These are phyloP conservation scores for Diorhabda elongata DNA, from an alignment of 1,140 invertebrate species.

Conservation along the genomic window DNA sequence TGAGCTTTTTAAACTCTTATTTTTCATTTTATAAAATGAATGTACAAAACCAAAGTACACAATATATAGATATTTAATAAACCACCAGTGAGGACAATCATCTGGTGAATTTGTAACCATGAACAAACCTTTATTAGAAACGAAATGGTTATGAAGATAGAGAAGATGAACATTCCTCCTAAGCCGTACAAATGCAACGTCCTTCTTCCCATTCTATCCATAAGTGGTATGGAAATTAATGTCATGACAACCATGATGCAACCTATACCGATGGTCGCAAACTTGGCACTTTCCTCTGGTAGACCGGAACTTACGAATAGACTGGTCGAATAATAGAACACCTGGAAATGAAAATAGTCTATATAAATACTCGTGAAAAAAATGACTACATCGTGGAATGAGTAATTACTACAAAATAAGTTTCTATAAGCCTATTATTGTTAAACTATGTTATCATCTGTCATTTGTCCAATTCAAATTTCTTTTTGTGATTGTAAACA, in stretches of 20 bases:
- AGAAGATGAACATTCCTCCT: slow-evolving; percentile 96
- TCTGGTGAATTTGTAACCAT: slow-evolving; percentile 1
- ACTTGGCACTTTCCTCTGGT: slow-evolving; percentile 78
- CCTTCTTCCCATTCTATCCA: slow-evolving; percentile 89
- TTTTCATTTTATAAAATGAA: no score
- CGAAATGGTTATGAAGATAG: slow-evolving; percentile 91
- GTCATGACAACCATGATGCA: slow-evolving; percentile 97
- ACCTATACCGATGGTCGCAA: slow-evolving; percentile 95
- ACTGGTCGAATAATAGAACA: slow-evolving; percentile 94
- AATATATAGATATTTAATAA: no score
- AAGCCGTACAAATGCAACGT: slow-evolving; percentile 93
- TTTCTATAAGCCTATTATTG: no score
- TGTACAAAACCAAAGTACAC: no score
- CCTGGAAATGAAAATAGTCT: slow-evolving; percentile 54
- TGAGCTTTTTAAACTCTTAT: no score
- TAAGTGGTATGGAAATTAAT: slow-evolving; percentile 90
- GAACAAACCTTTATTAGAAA: slow-evolving; percentile 48
- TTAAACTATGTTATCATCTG: no score
- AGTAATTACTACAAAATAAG: no score
- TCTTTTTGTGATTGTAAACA: no score
- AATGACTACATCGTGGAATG: no score
- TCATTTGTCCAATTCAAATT: no score
- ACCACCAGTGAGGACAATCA: background rate
- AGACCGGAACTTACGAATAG: slow-evolving; percentile 88
- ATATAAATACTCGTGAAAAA: no score